Evolutionary conservation across 2,113 vertebrate genomes (phyloP).

Genomic region (Campylomormyrus tamandua): DNA sequence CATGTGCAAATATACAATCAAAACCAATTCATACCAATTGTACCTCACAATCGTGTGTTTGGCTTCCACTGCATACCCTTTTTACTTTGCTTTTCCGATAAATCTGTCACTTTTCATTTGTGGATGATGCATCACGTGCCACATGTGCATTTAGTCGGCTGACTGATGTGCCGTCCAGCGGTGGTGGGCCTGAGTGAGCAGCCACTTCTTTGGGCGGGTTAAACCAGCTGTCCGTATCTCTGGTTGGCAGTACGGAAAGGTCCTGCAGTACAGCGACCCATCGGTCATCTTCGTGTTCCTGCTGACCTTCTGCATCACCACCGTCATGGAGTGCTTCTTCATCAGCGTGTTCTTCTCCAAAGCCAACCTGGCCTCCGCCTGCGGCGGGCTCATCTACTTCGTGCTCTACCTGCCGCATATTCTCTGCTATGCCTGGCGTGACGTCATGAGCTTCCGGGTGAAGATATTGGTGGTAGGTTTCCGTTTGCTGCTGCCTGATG

Average conservation of each 20-base stretch:
- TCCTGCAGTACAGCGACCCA: conserved; percentile 89
- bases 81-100: not conserved
- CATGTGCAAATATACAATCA: conserved; percentile 1
- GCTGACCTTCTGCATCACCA: conserved; percentile 77
- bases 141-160: not conserved
- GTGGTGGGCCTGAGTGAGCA: not conserved
- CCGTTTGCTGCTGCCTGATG: not conserved
- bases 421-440: conserved; percentile 87
- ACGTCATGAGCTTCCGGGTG: conserved; percentile 71
- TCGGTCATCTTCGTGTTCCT: conserved; percentile 87
- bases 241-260: conserved; percentile 72
- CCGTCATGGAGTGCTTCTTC: conserved; percentile 90
- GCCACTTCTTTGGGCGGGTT: not conserved
- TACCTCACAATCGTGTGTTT: not conserved
- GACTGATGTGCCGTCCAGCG: not conserved
- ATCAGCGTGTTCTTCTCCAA: conserved; percentile 94
- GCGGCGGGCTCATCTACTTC: conserved; percentile 93
- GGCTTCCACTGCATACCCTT: not conserved
- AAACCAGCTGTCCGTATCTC: not conserved
- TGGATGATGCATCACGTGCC: not conserved
- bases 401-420: conserved; percentile 84
- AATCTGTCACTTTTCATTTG: not conserved
- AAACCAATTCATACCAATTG: not conserved
- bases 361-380: conserved; percentile 90
- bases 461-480: conserved; percentile 80